Conservation (phyloP, 1,140 invertebrate genomes). For the Homarus americanus region DNA sequence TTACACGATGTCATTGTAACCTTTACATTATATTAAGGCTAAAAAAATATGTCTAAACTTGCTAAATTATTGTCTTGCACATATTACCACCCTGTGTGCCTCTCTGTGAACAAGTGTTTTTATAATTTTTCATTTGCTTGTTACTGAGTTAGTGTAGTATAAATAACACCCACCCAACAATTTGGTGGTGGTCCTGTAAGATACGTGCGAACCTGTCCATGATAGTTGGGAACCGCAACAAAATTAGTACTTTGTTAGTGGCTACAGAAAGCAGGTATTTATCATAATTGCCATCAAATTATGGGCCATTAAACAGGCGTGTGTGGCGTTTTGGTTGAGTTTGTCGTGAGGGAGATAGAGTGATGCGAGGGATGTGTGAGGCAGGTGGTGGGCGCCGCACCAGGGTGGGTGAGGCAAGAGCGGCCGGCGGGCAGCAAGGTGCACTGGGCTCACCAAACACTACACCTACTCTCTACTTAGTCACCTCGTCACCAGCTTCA, state of each 20-base stretch:
- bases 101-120: background rate
- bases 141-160: background rate
- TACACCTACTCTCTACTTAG: background rate
- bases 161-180: background rate
- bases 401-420: background rate
- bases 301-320: background rate
- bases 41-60: background rate
- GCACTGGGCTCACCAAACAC: background rate
- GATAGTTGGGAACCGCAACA: background rate
- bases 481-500: too few species aligned
- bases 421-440: background rate
- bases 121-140: background rate
- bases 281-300: slow-evolving; percentile 6
- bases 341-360: background rate
- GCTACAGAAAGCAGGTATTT: slow-evolving; percentile 1
- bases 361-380: background rate
- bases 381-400: too few species aligned
- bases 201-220: background rate
- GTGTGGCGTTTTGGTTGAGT: background rate
- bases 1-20: too few species aligned
- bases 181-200: background rate
- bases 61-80: background rate
- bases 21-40: too few species aligned
- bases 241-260: background rate
- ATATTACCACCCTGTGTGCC: background rate